Base-by-base conservation (phyloP, 2,797 vertebrate genomes). In the Sebastiscus albofasciatus region DNA sequence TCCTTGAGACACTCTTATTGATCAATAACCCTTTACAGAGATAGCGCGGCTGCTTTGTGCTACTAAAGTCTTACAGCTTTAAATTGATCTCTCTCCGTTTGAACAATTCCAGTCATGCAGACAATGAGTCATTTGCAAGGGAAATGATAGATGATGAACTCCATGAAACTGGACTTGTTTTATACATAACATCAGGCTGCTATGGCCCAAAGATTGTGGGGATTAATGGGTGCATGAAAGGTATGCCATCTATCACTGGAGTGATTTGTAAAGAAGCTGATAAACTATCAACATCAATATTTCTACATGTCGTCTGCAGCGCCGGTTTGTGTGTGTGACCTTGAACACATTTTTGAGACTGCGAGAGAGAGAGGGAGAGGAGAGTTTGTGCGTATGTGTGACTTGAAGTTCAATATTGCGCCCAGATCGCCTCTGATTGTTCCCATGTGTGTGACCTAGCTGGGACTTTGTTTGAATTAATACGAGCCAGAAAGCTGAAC, bases 381-480 rank as follows among this genome's bases (percentile, higher is more conserved):
- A 54, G 71, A 66, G 71, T 67, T 9, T 64, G 72, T 61, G 71
- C 12, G 34, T 59, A 16, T 76, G 55, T 81, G 87, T 61, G 85
- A 79, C 66, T 87, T 68, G 54, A 85, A 82, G 71, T 80, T 83
- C 58, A 86, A 66, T 89, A 85, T 85, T 89, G 79, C 60, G 36
- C 84, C 69, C 81, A 83, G 89, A 92, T 83, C 67, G 60, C 74
- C 72, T 79, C 73, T 93, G 87, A 96, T 94, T 89, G 86, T 85
- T 93, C 87, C 93, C 94, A 95, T 91, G 87, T 95, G 94, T 93
- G 87, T 64, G 70, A 83, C 75, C 87, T 52, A 69, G 84, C 89
- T 52, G 80, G 66, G 84, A 78, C 82, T 86, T 89, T 86, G 79
- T 88, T 86, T 89, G 85, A 90, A 90, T 90, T 74, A 84, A 87